Evolutionary conservation across 2,888 invertebrate genomes (phyloP), one percentile per base, ranked within the genome.

Genomic region (Sussaba pulchella): DNA sequence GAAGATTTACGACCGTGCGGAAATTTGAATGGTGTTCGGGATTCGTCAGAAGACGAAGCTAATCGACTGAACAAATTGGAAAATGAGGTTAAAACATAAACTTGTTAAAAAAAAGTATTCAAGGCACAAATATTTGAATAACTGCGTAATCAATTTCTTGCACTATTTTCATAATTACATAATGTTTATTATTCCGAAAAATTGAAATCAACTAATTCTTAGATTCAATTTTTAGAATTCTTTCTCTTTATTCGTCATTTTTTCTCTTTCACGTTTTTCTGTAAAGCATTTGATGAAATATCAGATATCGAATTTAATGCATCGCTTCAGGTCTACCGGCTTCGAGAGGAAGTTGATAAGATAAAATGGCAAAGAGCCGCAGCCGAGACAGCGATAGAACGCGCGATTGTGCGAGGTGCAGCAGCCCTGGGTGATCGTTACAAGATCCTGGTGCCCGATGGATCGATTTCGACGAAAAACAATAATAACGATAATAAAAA

Each of bases 61-160:
- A 78, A 84, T 17, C 81, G 87, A 1, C 73, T 87, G 14, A 67
- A 80, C n/a, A 85, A 81, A 61, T 70, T 87, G 78, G 86, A 87
- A 52, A 82, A 82, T 41, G 86, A 87, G 82, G 86, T 87, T 74
- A 43, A 36, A 63, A 70, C 36, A n/a, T 8, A 12, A 1, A 26
- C 1, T 9, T 31, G 17, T 6, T 14, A 24, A 52, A 61, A 21
- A 24, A 14, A 39, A 31, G 6, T 31, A 31, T 10, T 43, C 4
- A 12, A 17, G 1, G n/a, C n/a, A n/a, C n/a, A 52, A n/a, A 64
- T 64, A 3, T 43, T 31, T 26, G 0, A 61, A 52, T 9, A 52
- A 9, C 10, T 57, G 71, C 54, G 31, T 10, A n/a, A n/a, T 39
- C 10, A 10, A 14, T 14, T 45, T 43, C 10, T n/a, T 24, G 19